Evolutionary conservation across 64 coral and sea anemone genomes (phyloP).

Genomic region (Porites australiensis): DNA sequence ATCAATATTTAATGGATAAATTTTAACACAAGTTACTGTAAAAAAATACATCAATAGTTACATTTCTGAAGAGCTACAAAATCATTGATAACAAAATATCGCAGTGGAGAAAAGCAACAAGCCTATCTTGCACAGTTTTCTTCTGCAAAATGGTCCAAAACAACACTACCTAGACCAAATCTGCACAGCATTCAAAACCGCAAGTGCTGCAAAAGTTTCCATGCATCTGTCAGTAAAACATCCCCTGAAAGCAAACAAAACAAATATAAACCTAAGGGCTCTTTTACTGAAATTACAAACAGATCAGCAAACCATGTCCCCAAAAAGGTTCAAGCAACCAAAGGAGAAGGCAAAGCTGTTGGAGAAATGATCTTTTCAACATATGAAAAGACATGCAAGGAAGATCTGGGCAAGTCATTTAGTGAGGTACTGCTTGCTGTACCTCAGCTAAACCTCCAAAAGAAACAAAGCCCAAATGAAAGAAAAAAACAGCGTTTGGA

Average conservation of each 20-base stretch:
- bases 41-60: background rate
- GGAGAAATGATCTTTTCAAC: background rate
- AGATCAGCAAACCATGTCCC: background rate
- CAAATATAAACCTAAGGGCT: background rate
- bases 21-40: no score
- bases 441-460: background rate
- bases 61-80: background rate
- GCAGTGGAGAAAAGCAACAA: background rate
- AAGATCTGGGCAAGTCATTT: slow-evolving; percentile 9
- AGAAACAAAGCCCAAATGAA: background rate
- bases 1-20: background rate
- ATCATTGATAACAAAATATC: background rate
- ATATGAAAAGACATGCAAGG: slow-evolving; percentile 12
- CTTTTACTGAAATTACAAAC: background rate
- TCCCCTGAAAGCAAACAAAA: slow-evolving; percentile 10
- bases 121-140: background rate
- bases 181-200: slow-evolving; percentile 37
- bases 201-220: slow-evolving; percentile 28
- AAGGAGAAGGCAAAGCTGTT: background rate
- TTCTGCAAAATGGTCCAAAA: slow-evolving; percentile 1
- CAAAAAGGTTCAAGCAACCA: background rate
- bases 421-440: background rate
- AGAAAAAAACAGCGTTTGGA: background rate
- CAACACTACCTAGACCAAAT: background rate
- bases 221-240: background rate